phyloP scores from a whole-genome alignment of 2,888 invertebrate species.

The Nesidiocoris tenuis region DNA sequence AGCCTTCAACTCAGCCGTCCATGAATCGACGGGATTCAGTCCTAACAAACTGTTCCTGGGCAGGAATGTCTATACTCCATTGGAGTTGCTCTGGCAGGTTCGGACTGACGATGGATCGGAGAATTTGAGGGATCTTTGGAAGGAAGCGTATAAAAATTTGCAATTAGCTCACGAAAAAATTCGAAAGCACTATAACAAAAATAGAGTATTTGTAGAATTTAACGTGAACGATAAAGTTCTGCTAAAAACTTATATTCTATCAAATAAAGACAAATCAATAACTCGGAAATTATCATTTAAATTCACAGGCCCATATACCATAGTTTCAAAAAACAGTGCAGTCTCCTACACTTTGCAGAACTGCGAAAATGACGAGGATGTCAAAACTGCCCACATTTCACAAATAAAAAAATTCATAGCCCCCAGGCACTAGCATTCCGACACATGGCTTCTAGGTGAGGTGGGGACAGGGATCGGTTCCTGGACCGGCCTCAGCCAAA shows the following conservation, averaged over 20 bases:
- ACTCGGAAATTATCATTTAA: neutral
- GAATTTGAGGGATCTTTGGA: neutral
- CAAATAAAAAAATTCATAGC: slow-evolving; percentile 6
- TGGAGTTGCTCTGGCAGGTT: neutral
- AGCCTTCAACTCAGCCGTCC: slow-evolving; percentile 3
- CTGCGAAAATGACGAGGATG: neutral
- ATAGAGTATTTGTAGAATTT: neutral
- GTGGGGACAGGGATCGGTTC: too few relatives aligned
- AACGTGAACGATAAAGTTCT: neutral
- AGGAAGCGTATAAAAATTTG: neutral
- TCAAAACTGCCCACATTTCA: slow-evolving; percentile 1
- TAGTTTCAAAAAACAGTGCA: neutral
- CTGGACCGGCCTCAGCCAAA: too few relatives aligned
- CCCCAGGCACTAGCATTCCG: too few relatives aligned
- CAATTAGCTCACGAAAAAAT: slow-evolving; percentile 12
- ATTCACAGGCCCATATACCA: neutral
- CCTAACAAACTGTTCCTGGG: slow-evolving; percentile 9
- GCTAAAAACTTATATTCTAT: slow-evolving; percentile 10
- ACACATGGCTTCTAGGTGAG: too few relatives aligned
- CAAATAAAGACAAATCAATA: neutral
- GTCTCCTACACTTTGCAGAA: slow-evolving; percentile 1
- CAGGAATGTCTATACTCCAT: neutral
- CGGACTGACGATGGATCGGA: too few relatives aligned
- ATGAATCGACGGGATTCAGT: neutral
- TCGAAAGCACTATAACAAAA: neutral